Percentiles rank a stretch among this genome's conserved stretches.
Evolutionary conservation across 2,888 invertebrate genomes (phyloP).

Genomic region (Volucella zonaria): DNA sequence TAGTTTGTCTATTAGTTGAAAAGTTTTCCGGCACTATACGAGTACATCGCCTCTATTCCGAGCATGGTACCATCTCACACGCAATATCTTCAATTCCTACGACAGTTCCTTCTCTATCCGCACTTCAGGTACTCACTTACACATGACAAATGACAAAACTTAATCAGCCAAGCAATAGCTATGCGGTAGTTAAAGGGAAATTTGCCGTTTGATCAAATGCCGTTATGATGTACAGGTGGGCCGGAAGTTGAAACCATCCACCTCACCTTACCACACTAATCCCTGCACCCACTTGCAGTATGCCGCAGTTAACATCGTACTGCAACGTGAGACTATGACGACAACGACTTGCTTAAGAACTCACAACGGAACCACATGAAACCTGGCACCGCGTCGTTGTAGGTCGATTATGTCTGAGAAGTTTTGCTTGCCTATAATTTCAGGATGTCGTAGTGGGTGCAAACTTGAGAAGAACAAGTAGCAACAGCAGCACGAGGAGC

Average conservation of each 20-base stretch:
- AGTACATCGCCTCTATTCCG: slow-evolving; percentile 2
- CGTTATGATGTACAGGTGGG: slow-evolving; percentile 68
- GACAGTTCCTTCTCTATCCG: too few species aligned
- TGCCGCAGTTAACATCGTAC: slow-evolving; percentile 46
- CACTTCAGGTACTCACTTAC: slow-evolving; percentile 24
- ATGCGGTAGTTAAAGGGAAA: slow-evolving; percentile 60
- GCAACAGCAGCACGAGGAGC: slow-evolving; percentile 15
- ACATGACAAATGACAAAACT: slow-evolving; percentile 70
- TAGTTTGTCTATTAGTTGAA: slow-evolving; percentile 38
- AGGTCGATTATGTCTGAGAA: slow-evolving; percentile 47
- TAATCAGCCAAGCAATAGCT: slow-evolving; percentile 69
- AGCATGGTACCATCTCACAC: slow-evolving; percentile 4
- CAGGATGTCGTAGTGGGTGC: slow-evolving; percentile 17
- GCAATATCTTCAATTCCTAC: not conserved
- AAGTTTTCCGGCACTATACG: slow-evolving; percentile 28
- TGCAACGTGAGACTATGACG: slow-evolving; percentile 14
- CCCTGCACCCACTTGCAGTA: not conserved
- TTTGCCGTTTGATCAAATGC: slow-evolving; percentile 70
- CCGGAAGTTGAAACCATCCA: slow-evolving; percentile 22
- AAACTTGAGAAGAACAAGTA: slow-evolving; percentile 34
- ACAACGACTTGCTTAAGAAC: slow-evolving; percentile 20
- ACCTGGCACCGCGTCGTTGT: slow-evolving; percentile 6
- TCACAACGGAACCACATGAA: slow-evolving; percentile 39
- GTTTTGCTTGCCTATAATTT: slow-evolving; percentile 53
- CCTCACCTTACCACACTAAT: not conserved